Conservation (phyloP, 2,113 vertebrate genomes). For the Arizona elegans region DNA sequence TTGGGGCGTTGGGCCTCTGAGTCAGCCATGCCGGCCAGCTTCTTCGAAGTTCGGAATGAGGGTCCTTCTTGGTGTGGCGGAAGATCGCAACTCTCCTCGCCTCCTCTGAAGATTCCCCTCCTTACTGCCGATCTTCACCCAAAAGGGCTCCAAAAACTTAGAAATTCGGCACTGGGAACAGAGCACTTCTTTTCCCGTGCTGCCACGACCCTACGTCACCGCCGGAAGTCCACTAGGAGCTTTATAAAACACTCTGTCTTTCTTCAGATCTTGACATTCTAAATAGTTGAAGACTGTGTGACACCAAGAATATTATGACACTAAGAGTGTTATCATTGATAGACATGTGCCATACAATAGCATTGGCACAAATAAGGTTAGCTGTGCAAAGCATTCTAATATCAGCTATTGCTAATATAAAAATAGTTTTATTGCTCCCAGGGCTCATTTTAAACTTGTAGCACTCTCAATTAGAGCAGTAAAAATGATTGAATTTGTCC, state of each 20-base stretch:
- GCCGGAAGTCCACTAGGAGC: conserved; percentile 6
- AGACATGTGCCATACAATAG: neutral
- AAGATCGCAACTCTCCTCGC: too few species aligned
- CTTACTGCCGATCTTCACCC: too few species aligned
- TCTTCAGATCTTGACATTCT: conserved; percentile 16
- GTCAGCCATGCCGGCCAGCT: too few species aligned
- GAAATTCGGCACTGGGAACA: too few species aligned
- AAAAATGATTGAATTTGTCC: conserved; percentile 29
- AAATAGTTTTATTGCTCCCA: conserved; percentile 28
- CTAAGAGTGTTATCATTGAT: conserved; percentile 20
- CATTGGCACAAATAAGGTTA: conserved; percentile 3
- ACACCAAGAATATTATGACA: neutral
- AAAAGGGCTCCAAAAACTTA: too few species aligned
- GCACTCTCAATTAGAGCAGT: conserved; percentile 7
- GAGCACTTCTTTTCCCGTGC: too few species aligned
- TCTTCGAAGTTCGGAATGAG: too few species aligned
- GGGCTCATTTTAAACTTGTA: conserved; percentile 38
- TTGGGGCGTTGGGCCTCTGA: too few species aligned
- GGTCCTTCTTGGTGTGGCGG: too few species aligned
- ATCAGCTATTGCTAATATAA: conserved; percentile 16
- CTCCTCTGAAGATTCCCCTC: too few species aligned
- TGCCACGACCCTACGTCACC: too few species aligned
- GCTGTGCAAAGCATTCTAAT: neutral
- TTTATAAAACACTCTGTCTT: conserved; percentile 36
- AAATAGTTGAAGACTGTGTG: conserved; percentile 30